These are phyloP conservation scores for Capricornis sumatraensis DNA, from an alignment of 2,113 vertebrate genomes.

Conservation along the genomic window DNA sequence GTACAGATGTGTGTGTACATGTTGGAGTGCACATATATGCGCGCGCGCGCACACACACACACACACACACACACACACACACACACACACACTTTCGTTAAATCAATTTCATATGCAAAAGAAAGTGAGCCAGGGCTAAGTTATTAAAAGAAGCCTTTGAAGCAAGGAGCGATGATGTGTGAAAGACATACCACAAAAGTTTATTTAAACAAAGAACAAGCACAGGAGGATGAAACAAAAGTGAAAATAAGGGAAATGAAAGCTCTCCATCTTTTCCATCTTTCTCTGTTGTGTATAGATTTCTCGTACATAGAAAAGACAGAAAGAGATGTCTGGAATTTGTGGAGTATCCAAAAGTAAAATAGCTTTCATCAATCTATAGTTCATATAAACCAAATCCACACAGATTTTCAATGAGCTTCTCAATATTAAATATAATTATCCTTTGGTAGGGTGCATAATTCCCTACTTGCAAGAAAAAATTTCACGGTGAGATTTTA, in stretches of 20 bases:
- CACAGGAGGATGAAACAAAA: conserved; percentile 68
- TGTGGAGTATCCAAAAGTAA: conserved; percentile 13
- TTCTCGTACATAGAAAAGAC: background rate
- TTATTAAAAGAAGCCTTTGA: conserved; percentile 84
- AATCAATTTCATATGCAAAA: conserved; percentile 81
- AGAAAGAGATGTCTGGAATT: background rate
- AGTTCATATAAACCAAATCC: background rate
- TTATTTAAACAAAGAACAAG: conserved; percentile 80
- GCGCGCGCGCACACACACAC: background rate
- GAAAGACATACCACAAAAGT: conserved; percentile 79
- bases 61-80: background rate
- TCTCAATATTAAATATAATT: conserved; percentile 9
- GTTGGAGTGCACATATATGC: background rate
- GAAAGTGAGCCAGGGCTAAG: conserved; percentile 78
- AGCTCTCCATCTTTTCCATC: background rate
- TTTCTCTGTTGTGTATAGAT: background rate
- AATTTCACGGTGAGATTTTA: background rate
- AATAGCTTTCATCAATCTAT: background rate
- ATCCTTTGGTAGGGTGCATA: background rate
- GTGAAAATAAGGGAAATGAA: conserved; percentile 79
- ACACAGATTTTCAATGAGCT: background rate
- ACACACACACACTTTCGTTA: conserved; percentile 69
- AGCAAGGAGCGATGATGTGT: conserved; percentile 81
- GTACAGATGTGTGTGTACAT: conserved; percentile 46
- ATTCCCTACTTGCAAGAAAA: conserved; percentile 12